These are phyloP conservation scores for Manduca sexta DNA, from an alignment of 1,140 invertebrate genomes.

Conservation along the genomic window DNA sequence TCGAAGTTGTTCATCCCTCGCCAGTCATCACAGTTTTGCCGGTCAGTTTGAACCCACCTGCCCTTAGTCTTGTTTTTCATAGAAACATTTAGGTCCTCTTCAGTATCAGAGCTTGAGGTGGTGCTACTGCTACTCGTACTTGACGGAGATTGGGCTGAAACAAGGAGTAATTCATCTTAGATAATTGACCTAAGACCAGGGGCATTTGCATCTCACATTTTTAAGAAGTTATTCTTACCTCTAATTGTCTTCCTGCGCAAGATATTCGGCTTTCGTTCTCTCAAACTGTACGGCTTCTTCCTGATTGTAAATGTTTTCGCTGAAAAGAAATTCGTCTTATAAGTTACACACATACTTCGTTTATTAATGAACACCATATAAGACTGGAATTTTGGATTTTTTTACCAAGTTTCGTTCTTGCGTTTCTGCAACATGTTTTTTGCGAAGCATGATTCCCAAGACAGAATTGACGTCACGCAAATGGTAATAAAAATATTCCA, in stretches of 20 bases:
- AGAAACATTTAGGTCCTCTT: constrained; percentile 70
- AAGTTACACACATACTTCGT: too few relatives aligned
- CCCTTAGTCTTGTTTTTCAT: constrained; percentile 72
- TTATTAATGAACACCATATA: too few relatives aligned
- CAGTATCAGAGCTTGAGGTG: constrained; percentile 54
- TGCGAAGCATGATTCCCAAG: too few relatives aligned
- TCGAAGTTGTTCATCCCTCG: too few relatives aligned
- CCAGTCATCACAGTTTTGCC: too few relatives aligned
- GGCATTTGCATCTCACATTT: too few relatives aligned
- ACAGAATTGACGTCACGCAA: too few relatives aligned
- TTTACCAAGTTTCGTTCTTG: too few relatives aligned
- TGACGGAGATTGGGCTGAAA: constrained; percentile 65
- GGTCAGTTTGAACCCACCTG: constrained; percentile 40
- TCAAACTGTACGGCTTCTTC: constrained; percentile 67
- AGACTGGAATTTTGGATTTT: not conserved
- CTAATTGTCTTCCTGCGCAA: constrained; percentile 60
- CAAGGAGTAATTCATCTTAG: not conserved
- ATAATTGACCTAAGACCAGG: too few relatives aligned
- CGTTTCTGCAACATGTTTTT: too few relatives aligned
- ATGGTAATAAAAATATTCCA: too few relatives aligned
- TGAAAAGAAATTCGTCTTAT: constrained; percentile 23
- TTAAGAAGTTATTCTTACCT: constrained; percentile 60
- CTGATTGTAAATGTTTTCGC: constrained; percentile 65
- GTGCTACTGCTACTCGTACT: constrained; percentile 51
- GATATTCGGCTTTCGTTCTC: constrained; percentile 70